Percentiles rank a stretch among this genome's conserved stretches.
phyloP scores from a whole-genome alignment of 1,140 invertebrate genomes.

The Daktulosphaira vitifoliae region DNA sequence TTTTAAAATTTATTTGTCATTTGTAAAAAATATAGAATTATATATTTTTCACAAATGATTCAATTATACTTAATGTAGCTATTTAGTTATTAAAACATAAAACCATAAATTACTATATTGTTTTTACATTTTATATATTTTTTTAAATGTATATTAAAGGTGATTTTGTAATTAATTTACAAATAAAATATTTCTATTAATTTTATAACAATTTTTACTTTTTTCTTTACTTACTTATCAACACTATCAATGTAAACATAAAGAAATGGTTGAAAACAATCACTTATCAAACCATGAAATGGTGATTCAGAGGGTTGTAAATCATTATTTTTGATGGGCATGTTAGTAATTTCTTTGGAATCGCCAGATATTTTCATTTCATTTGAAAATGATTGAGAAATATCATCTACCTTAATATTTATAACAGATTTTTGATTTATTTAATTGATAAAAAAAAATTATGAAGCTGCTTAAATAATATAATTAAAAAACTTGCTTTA shows the following conservation, averaged over 20 bases:
- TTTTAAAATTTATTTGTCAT: too few species aligned
- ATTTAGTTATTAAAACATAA: too few species aligned
- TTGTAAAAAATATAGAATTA: too few species aligned
- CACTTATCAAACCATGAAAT: slow-evolving; percentile 73
- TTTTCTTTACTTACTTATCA: slow-evolving; percentile 52
- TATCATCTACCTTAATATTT: slow-evolving; percentile 38
- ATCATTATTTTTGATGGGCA: slow-evolving; percentile 40
- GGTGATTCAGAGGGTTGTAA: slow-evolving; percentile 42
- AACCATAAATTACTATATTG: too few species aligned
- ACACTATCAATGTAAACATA: slow-evolving; percentile 91
- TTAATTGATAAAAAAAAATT: slow-evolving; percentile 36
- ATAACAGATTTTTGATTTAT: background rate
- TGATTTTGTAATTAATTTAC: too few species aligned
- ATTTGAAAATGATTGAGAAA: slow-evolving; percentile 46
- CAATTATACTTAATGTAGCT: too few species aligned
- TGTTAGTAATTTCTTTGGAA: background rate
- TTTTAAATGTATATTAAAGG: too few species aligned
- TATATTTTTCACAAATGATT: too few species aligned
- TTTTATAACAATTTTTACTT: background rate
- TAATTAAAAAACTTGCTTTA: too few species aligned
- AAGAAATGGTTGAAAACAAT: slow-evolving; percentile 86
- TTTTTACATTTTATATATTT: too few species aligned
- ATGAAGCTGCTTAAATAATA: too few species aligned
- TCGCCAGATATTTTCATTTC: slow-evolving; percentile 29
- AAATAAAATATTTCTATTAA: too few species aligned